Base-by-base conservation (phyloP, 2,113 vertebrate genomes). In the Phyllostomus hastatus region DNA sequence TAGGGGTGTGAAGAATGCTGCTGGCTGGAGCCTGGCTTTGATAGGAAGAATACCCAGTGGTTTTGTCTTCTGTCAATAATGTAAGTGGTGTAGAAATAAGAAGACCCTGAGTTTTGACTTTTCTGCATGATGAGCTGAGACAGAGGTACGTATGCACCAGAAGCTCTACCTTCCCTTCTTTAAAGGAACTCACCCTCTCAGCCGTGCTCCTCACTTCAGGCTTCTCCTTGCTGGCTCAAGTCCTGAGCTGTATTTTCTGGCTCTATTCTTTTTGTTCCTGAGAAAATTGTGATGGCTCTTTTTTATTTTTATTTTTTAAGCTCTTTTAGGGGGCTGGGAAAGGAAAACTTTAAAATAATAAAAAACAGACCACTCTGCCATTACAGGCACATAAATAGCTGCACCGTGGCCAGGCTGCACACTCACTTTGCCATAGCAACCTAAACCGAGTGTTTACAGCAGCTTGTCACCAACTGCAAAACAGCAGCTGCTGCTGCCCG, bases 361-460 rank as follows among this genome's bases (percentile, higher is more conserved):
- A 95, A 95, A 97, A 97, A 94, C 96, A 90, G 96, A 91, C 95
- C 96, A 61, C 66, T 93, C 89, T 97, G 91, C 94, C 95, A 91
- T 95, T 83, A 73, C 94, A 96, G 91, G 97, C 94, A 97, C 97
- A 95, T 93, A 98, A 98, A 95, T 98, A 98, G 94, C 95, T 90
- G 93, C 95, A 12, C 93, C 72, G 22, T 80, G 92, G 59, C 84
- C 76, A 76, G 95, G 97, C 98, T 98, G 97, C 98, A 91, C 95
- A 87, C 95, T 97, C 95, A 72, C 94, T 98, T 98, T 97, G 89
- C 98, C 98, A 98, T 98, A 97, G 98, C 98, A 98, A 98, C 98
- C 95, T 81, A 93, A 83, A 97, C 11, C 48, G 1, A 84, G 94
- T 67, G 94, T 96, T 98, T 91, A 96, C 95, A 96, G 5, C 93